phyloP scores from a whole-genome alignment of 2,113 vertebrate genomes.

The Pipra filicauda region DNA sequence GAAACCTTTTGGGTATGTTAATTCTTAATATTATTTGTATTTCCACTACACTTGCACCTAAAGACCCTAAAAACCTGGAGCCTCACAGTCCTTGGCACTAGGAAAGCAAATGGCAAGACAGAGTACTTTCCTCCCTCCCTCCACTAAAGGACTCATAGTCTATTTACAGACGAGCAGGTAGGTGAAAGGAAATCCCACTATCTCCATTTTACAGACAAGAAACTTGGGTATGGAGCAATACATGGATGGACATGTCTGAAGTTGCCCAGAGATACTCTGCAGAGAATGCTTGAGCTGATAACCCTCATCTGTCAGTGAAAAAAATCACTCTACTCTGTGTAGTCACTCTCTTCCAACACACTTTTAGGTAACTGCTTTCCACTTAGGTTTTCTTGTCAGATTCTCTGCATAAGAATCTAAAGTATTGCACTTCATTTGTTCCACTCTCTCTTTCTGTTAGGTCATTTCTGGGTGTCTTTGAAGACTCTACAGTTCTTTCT shows the following conservation, averaged over 20 bases:
- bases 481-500: background rate
- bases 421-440: background rate
- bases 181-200: background rate
- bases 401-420: background rate
- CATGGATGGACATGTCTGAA: rapidly evolving
- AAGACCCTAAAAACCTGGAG: background rate
- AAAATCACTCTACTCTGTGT: background rate
- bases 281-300: background rate
- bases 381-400: background rate
- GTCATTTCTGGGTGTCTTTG: background rate
- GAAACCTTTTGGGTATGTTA: background rate
- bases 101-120: background rate
- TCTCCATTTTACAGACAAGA: background rate
- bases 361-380: background rate
- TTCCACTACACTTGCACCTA: background rate
- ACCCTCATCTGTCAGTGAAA: background rate
- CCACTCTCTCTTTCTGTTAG: background rate
- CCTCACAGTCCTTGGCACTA: background rate
- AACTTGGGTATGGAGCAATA: background rate
- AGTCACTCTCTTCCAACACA: background rate
- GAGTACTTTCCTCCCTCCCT: background rate
- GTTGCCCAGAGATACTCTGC: background rate
- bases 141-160: background rate
- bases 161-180: background rate
- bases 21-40: background rate